Evolutionary conservation across 2,797 vertebrate species (phyloP), one percentile per base, ranked within the genome.

Genomic region (Toxotes lorentzi): DNA sequence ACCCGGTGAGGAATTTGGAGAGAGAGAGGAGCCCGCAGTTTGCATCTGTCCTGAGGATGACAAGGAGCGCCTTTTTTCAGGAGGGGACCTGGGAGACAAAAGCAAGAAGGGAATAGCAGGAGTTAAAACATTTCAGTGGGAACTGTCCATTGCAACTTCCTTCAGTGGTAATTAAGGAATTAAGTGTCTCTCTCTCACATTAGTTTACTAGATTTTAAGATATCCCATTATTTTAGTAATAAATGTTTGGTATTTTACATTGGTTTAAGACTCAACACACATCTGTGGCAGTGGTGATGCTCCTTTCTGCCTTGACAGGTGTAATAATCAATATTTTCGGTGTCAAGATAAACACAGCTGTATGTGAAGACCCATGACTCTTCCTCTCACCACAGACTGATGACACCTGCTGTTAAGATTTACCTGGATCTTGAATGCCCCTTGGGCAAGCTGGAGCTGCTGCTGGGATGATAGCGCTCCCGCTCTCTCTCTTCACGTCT

Each of bases 361-460:
- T 27, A 35, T 2, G n/a, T 38, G 16, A 21, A 8, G 41, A 59
- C 17, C 56, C 14, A 0, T 23, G 30, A 56, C 27, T 43, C 60
- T n/a, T 57, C 40, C 30, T 66, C 61, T 40, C 41, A 24, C 16
- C 32, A 35, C 61, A n/a, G 53, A n/a, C 30, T 16, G 41, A 19
- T 19, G 76, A 71, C 70, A 69, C 65, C 66, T 48, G 84, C 73
- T 59, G 64, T 67, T 68, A 32, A 30, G 59, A 13, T 47, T 83
- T 90, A 99, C 98, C 96, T 97, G 89, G 97, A 98, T 75, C 94
- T 95, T 0, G 96, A 96, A 61, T 91, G 94, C n/a, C 96, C 96
- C 81, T 95, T 92, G 86, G 96, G 95, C 70, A 92, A 90, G 2
- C 94, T 91, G 1, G 97, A 96, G 82, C 96, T 96, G 72, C 96